Percentiles rank a stretch among this genome's conserved stretches.
Evolutionary conservation across 1,140 invertebrate species (phyloP).

Genomic region (Anadara kagoshimensis): DNA sequence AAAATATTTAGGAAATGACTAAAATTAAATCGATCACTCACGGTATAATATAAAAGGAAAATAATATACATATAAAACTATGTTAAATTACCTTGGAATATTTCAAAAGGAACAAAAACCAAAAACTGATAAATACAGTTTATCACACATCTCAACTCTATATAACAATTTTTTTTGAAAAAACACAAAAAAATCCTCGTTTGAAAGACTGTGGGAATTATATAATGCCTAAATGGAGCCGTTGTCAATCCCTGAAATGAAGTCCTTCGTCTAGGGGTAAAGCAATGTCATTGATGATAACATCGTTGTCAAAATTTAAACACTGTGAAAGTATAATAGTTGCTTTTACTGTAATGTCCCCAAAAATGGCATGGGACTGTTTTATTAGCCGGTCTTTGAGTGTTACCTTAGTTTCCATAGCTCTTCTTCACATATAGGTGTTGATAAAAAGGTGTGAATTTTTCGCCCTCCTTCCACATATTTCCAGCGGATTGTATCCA

Average conservation of each 20-base stretch:
- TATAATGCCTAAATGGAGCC: too few species aligned
- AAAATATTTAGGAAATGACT: too few species aligned
- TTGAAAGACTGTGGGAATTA: too few species aligned
- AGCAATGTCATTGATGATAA: constrained; percentile 66
- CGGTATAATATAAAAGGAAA: too few species aligned
- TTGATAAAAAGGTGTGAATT: constrained; percentile 56
- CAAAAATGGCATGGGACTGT: constrained; percentile 57
- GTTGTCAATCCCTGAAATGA: constrained; percentile 59
- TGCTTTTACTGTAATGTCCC: constrained; percentile 61
- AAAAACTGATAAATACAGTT: too few species aligned
- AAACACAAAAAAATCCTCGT: too few species aligned
- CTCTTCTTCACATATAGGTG: constrained; percentile 55
- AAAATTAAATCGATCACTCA: too few species aligned
- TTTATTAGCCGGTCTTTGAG: constrained; percentile 54
- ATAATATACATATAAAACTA: too few species aligned
- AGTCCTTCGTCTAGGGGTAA: constrained; percentile 53
- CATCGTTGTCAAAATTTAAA: constrained; percentile 57
- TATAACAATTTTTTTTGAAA: too few species aligned
- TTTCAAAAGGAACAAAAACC: too few species aligned
- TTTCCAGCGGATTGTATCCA: constrained; percentile 55
- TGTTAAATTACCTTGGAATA: too few species aligned
- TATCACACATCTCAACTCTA: too few species aligned
- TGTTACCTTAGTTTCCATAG: constrained; percentile 49
- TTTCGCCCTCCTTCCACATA: constrained; percentile 55
- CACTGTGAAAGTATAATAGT: constrained; percentile 58